Conservation (phyloP, 1,140 invertebrate species). For the Drosophila kurseongensis region DNA sequence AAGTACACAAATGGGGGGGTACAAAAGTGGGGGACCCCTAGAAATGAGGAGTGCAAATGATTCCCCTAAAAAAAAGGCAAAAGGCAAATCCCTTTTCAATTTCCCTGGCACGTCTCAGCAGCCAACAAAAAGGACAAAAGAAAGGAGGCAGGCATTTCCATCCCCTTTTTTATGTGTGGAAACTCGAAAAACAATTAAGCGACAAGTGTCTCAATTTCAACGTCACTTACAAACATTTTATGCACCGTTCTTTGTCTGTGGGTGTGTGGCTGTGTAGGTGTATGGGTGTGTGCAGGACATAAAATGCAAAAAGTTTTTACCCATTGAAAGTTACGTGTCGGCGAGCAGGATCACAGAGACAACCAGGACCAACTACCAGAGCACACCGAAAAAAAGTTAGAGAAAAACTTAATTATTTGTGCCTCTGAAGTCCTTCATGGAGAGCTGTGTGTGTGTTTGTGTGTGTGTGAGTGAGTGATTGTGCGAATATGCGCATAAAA, state of each 20-base stretch:
- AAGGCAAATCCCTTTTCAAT: slow-evolving; percentile 61
- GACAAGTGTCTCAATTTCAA: slow-evolving; percentile 83
- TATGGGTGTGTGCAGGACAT: slow-evolving; percentile 38
- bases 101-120: slow-evolving; percentile 67
- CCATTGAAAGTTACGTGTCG: slow-evolving; percentile 67
- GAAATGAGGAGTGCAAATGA: slow-evolving; percentile 45
- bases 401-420: slow-evolving; percentile 81
- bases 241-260: slow-evolving; percentile 61
- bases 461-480: slow-evolving; percentile 17
- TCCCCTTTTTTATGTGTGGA: slow-evolving; percentile 50
- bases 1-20: slow-evolving; percentile 12
- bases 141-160: neutral
- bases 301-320: slow-evolving; percentile 80
- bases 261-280: neutral
- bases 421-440: slow-evolving; percentile 50
- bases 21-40: slow-evolving; percentile 10
- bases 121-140: slow-evolving; percentile 38
- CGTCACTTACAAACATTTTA: slow-evolving; percentile 83
- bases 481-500: slow-evolving; percentile 64
- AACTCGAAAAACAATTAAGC: slow-evolving; percentile 82
- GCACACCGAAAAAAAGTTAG: slow-evolving; percentile 46
- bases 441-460: slow-evolving; percentile 8
- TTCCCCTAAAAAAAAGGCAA: slow-evolving; percentile 51
- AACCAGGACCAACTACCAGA: slow-evolving; percentile 22
- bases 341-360: slow-evolving; percentile 37